phyloP scores from a whole-genome alignment of 2,888 invertebrate genomes.

The Metacarcinus magister region DNA sequence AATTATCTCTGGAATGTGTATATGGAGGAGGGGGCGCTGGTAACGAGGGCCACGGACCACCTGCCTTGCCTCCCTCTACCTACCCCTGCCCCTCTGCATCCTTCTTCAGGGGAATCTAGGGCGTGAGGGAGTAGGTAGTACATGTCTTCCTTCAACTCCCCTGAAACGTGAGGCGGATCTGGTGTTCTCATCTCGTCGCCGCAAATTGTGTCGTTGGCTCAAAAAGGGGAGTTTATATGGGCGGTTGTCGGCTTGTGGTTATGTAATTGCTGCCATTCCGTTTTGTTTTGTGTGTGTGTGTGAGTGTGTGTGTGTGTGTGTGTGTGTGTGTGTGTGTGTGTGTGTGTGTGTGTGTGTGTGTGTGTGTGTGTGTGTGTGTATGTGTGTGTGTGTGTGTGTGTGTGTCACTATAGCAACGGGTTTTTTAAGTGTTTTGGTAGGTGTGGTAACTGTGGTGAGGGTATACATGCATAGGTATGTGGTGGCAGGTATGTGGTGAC shows the following conservation, averaged over 20 bases:
- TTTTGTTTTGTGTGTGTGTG: conserved; percentile 20
- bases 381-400: conserved; percentile 44
- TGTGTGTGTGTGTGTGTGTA: conserved; percentile 50
- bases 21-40: not conserved
- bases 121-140: not conserved
- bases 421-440: not conserved
- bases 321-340: conserved; percentile 2
- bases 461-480: not conserved
- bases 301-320: conserved; percentile 20
- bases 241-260: not conserved
- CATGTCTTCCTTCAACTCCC: not conserved
- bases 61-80: not conserved
- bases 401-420: not conserved
- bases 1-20: conserved; percentile 55
- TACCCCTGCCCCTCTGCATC: not conserved
- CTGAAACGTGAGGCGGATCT: not conserved
- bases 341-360: conserved; percentile 38
- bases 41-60: conserved; percentile 33
- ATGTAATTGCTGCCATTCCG: conserved; percentile 37
- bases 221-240: not conserved
- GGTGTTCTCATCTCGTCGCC: not conserved
- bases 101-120: not conserved
- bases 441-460: not conserved
- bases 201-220: not conserved
- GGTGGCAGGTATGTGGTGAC: no score